Evolutionary conservation across 1,140 invertebrate genomes (phyloP).

Genomic region (Aphelenchoides besseyi): DNA sequence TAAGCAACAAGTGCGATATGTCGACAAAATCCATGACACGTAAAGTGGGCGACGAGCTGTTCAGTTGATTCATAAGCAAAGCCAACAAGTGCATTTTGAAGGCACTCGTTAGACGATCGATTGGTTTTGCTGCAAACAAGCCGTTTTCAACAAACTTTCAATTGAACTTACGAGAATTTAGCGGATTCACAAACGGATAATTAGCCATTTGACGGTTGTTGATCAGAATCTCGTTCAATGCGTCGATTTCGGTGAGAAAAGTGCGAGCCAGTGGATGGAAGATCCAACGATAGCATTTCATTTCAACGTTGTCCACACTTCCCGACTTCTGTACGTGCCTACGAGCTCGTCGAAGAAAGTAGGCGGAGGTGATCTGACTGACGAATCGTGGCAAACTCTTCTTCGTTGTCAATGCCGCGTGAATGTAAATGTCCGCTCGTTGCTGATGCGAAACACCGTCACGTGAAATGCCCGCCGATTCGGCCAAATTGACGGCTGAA

Average conservation of each 20-base stretch:
- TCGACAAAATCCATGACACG: constrained; percentile 58
- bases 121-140: constrained; percentile 49
- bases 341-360: constrained; percentile 53
- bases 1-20: constrained; percentile 53
- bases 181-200: constrained; percentile 21
- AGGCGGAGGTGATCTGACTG: constrained; percentile 35
- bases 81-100: constrained; percentile 60
- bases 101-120: constrained; percentile 49
- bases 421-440: constrained; percentile 59
- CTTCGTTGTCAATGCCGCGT: constrained; percentile 48
- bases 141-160: constrained; percentile 25
- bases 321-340: constrained; percentile 31
- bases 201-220: background rate
- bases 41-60: constrained; percentile 10
- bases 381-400: constrained; percentile 45
- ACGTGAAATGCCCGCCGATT: constrained; percentile 53
- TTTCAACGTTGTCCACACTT: constrained; percentile 27
- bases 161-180: constrained; percentile 34
- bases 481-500: constrained; percentile 56
- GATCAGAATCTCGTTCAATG: constrained; percentile 8
- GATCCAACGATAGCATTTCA: constrained; percentile 45
- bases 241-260: constrained; percentile 43
- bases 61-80: constrained; percentile 43
- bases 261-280: constrained; percentile 54
- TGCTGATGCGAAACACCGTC: constrained; percentile 50